Evolutionary conservation across 2,888 invertebrate species (phyloP).

Genomic region (Eristalis pertinax): DNA sequence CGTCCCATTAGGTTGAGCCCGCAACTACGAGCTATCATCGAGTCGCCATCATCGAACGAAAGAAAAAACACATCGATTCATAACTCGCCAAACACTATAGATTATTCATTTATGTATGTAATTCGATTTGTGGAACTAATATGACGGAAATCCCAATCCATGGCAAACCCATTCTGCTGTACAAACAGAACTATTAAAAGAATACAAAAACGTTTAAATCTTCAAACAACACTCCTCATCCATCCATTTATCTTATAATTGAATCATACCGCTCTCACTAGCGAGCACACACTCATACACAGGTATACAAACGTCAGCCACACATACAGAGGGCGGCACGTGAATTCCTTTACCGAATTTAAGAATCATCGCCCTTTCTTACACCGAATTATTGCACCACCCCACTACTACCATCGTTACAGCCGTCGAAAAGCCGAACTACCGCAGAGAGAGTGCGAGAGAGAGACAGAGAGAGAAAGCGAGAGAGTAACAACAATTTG

Average conservation of each 20-base stretch:
- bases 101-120: slow-evolving; percentile 6
- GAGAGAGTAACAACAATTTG: slow-evolving; percentile 45
- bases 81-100: background rate
- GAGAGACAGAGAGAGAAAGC: slow-evolving; percentile 2
- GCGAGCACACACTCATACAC: background rate
- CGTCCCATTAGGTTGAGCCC: background rate
- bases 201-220: slow-evolving; percentile 60
- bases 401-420: slow-evolving; percentile 7
- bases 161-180: slow-evolving; percentile 16
- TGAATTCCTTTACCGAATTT: slow-evolving; percentile 21
- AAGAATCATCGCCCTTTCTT: slow-evolving; percentile 54
- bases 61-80: background rate
- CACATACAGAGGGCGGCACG: background rate
- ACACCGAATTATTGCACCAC: slow-evolving; percentile 59
- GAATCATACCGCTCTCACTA: slow-evolving; percentile 40
- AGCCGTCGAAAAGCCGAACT: background rate
- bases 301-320: background rate
- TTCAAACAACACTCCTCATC: slow-evolving; percentile 34
- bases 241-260: slow-evolving; percentile 56
- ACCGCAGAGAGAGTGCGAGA: background rate
- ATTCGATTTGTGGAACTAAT: slow-evolving; percentile 43
- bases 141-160: slow-evolving; percentile 8
- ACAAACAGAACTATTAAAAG: slow-evolving; percentile 51
- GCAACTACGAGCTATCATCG: background rate
- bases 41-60: background rate